Conservation (phyloP, 1,140 invertebrate species). For the Euglossa dilemma region DNA sequence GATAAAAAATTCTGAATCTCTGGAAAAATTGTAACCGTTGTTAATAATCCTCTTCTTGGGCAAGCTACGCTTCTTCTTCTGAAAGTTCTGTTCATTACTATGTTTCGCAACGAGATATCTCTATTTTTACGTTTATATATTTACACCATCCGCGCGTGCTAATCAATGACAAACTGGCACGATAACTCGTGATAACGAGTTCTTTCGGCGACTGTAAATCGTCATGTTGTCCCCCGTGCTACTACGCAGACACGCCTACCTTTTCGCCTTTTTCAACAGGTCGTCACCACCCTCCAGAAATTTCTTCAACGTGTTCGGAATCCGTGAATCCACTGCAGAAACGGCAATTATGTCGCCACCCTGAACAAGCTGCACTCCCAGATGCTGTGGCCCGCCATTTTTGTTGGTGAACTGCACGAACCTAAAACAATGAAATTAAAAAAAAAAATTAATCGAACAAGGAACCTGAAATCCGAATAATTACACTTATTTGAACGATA, state of each 20-base stretch:
- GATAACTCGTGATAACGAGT: not conserved
- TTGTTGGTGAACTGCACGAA: slow-evolving; percentile 84
- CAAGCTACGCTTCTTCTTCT: no score
- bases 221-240: not conserved
- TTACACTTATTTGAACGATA: no score
- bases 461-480: no score
- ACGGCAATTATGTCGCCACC: slow-evolving; percentile 84
- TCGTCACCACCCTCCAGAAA: slow-evolving; percentile 83
- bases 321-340: slow-evolving; percentile 83
- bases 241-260: slow-evolving; percentile 72
- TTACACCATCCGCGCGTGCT: not conserved
- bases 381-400: slow-evolving; percentile 81
- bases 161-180: not conserved
- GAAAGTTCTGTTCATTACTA: not conserved
- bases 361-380: slow-evolving; percentile 83
- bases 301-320: slow-evolving; percentile 84
- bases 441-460: no score
- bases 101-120: not conserved
- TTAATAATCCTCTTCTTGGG: not conserved
- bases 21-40: no score
- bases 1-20: not conserved
- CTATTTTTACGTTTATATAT: not conserved
- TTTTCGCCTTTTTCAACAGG: slow-evolving; percentile 83
- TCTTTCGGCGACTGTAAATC: not conserved
- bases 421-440: slow-evolving; percentile 60